These are phyloP conservation scores for Poeciliopsis occidentalis DNA, from an alignment of 2,113 vertebrate genomes.

Conservation along the genomic window DNA sequence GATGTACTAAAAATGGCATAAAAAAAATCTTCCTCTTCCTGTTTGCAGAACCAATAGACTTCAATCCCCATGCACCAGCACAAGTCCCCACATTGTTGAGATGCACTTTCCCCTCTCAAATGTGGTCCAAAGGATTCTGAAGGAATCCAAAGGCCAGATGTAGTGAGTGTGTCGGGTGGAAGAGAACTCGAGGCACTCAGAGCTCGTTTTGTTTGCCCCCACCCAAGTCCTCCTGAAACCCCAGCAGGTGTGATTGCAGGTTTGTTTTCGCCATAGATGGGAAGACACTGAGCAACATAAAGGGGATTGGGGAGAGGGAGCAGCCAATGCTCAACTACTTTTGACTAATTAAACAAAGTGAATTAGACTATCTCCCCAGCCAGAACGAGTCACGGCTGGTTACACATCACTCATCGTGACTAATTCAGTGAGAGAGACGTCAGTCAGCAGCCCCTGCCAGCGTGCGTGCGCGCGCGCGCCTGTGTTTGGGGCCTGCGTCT, in stretches of 20 bases:
- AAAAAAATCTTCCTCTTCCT: slow-evolving; percentile 7
- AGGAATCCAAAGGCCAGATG: slow-evolving; percentile 17
- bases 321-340: slow-evolving; percentile 66
- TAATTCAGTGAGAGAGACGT: slow-evolving; percentile 74
- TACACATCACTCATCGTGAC: slow-evolving; percentile 72
- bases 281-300: slow-evolving; percentile 34
- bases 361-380: slow-evolving; percentile 74
- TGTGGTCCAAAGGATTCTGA: slow-evolving; percentile 13
- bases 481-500: slow-evolving; percentile 15
- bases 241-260: slow-evolving; percentile 22
- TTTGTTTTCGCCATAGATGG: slow-evolving; percentile 25
- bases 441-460: slow-evolving; percentile 52
- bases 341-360: slow-evolving; percentile 78
- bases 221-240: slow-evolving; percentile 22
- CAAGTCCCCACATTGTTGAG: slow-evolving; percentile 7
- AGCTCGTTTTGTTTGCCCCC: slow-evolving; percentile 26
- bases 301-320: slow-evolving; percentile 53
- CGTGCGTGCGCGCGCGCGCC: background rate
- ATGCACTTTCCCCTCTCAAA: slow-evolving; percentile 12
- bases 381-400: slow-evolving; percentile 73
- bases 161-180: slow-evolving; percentile 15
- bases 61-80: slow-evolving; percentile 8
- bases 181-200: slow-evolving; percentile 10
- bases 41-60: slow-evolving; percentile 16
- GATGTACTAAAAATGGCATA: background rate